Conservation (phyloP, 2,113 vertebrate species). For the Myotis davidii region DNA sequence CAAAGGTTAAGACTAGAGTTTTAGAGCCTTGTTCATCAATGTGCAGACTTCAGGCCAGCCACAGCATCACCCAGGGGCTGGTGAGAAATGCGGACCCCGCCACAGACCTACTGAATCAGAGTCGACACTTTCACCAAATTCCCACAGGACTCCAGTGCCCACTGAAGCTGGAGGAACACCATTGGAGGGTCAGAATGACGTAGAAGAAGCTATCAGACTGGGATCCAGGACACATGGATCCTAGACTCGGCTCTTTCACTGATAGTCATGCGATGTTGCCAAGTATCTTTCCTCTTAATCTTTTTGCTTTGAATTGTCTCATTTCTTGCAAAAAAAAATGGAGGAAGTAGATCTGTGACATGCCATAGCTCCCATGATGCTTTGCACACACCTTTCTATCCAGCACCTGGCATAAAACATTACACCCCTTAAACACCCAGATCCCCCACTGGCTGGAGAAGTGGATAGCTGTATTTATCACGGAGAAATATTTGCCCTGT, state of each 20-base stretch:
- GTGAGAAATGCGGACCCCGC: not conserved
- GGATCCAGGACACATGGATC: not conserved
- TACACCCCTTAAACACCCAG: not conserved
- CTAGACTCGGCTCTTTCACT: not conserved
- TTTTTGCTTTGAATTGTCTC: not conserved
- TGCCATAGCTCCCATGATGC: not conserved
- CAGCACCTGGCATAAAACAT: not conserved
- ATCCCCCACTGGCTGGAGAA: too few relatives aligned
- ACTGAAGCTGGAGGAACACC: not conserved
- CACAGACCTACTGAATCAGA: not conserved
- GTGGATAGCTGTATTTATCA: not conserved
- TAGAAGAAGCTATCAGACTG: not conserved
- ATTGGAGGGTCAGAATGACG: accelerated
- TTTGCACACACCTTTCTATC: too few relatives aligned
- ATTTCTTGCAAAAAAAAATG: not conserved
- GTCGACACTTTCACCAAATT: not conserved
- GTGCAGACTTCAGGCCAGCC: not conserved
- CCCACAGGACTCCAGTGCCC: not conserved
- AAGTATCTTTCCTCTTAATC: not conserved
- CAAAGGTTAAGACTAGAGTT: not conserved
- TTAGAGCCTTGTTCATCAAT: not conserved
- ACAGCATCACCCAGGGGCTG: not conserved
- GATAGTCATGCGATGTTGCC: not conserved
- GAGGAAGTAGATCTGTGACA: not conserved
- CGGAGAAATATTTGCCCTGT: not conserved